Evolutionary conservation across 2,888 invertebrate species (phyloP).

Genomic region (Isoperla grammatica): DNA sequence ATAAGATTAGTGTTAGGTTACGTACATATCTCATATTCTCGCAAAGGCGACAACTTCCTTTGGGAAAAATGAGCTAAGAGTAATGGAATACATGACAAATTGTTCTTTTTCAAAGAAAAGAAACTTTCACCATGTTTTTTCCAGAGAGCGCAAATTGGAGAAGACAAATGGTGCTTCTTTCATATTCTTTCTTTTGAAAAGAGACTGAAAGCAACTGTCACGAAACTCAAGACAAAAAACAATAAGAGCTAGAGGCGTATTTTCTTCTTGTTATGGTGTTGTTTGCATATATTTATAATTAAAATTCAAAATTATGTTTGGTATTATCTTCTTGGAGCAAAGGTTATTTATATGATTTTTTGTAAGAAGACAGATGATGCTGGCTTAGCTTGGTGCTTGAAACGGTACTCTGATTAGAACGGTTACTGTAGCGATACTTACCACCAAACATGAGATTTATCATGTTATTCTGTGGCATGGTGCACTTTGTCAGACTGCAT

Average conservation of each 20-base stretch:
- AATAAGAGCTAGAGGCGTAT: too few species aligned
- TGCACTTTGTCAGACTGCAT: too few species aligned
- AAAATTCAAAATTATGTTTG: too few species aligned
- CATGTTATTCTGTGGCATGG: too few species aligned
- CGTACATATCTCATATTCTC: neutral
- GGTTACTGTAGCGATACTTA: too few species aligned
- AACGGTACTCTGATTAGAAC: too few species aligned
- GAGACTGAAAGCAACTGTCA: constrained; percentile 6
- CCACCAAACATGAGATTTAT: too few species aligned
- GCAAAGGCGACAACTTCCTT: neutral
- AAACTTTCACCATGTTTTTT: constrained; percentile 14
- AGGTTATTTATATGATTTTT: too few species aligned
- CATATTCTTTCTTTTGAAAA: constrained; percentile 2
- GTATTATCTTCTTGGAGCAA: too few species aligned
- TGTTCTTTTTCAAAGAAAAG: constrained; percentile 14
- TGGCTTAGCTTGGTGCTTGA: too few species aligned
- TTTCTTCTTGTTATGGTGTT: neutral
- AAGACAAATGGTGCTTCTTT: constrained; percentile 15
- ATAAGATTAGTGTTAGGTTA: neutral
- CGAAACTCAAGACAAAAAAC: neutral
- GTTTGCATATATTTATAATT: too few species aligned
- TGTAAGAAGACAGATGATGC: too few species aligned
- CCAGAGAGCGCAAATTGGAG: neutral
- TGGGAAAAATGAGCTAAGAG: constrained; percentile 2
- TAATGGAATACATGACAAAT: constrained; percentile 19